Percentiles rank a stretch among this genome's conserved stretches.
Evolutionary conservation across 1,140 invertebrate genomes (phyloP).

Genomic region (Drosophila setifemur): DNA sequence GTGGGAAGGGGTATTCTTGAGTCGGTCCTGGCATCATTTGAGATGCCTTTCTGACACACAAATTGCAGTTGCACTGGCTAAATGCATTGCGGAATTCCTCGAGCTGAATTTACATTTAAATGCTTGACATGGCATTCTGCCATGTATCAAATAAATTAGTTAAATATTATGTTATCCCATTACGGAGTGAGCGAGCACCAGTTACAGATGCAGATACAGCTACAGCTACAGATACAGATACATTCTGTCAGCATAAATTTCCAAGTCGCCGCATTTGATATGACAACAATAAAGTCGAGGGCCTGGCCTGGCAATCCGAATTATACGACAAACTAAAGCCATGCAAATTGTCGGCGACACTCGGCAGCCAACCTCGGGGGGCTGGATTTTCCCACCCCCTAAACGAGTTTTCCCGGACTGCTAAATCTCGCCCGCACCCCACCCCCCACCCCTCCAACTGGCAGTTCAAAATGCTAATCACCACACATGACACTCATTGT

Average conservation of each 20-base stretch:
- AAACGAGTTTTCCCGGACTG: no score
- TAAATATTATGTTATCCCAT: constrained; percentile 80
- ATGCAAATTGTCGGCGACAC: constrained; percentile 62
- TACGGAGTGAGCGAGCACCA: neutral
- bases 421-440: neutral
- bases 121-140: constrained; percentile 37
- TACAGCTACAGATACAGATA: neutral
- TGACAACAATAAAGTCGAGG: constrained; percentile 63
- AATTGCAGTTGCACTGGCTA: constrained; percentile 46
- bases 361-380: no score
- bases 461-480: constrained; percentile 75
- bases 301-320: constrained; percentile 55
- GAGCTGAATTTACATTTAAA: constrained; percentile 71
- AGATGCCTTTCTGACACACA: constrained; percentile 58
- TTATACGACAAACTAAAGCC: constrained; percentile 58
- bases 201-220: neutral
- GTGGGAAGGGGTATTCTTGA: no score
- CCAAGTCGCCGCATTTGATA: constrained; percentile 61
- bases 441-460: constrained; percentile 13
- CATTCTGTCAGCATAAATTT: constrained; percentile 73
- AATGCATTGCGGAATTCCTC: neutral
- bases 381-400: neutral
- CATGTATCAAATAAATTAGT: constrained; percentile 78
- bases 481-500: constrained; percentile 79
- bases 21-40: no score